These are phyloP conservation scores for Hedya salicella DNA, from an alignment of 2,888 invertebrate species.

Conservation along the genomic window DNA sequence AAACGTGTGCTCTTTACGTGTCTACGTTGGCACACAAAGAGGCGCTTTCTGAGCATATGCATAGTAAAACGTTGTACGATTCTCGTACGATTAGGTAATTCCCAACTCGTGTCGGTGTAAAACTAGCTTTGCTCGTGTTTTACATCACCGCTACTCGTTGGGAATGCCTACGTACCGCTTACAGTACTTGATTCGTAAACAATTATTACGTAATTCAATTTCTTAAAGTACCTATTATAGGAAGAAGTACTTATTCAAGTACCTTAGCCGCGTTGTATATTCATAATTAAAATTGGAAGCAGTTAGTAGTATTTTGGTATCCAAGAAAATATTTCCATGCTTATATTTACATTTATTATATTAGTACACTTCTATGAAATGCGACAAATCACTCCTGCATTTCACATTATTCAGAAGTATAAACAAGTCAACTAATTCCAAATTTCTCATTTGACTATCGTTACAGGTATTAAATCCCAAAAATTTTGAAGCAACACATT, in stretches of 20 bases:
- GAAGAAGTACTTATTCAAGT: conserved; percentile 1
- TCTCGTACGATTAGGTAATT: too few relatives aligned
- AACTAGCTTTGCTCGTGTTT: too few relatives aligned
- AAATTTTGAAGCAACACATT: conserved; percentile 24
- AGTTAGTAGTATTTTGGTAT: conserved; percentile 26
- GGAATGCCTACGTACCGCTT: too few relatives aligned
- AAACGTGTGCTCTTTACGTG: too few relatives aligned
- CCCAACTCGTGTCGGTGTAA: too few relatives aligned
- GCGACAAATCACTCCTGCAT: background rate
- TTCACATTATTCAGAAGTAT: background rate
- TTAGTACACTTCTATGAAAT: conserved; percentile 7
- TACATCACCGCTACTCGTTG: too few relatives aligned
- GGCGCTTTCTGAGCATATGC: too few relatives aligned
- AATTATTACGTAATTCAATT: conserved; percentile 20
- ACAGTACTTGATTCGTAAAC: too few relatives aligned
- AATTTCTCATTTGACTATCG: background rate
- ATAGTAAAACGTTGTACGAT: too few relatives aligned
- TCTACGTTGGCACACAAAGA: too few relatives aligned
- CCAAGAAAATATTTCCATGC: conserved; percentile 13
- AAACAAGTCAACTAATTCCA: background rate
- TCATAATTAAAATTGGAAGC: conserved; percentile 8
- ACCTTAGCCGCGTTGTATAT: conserved; percentile 28
- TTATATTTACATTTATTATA: conserved; percentile 14
- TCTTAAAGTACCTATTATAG: background rate
- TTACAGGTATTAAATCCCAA: conserved; percentile 5